Evolutionary conservation across 2,797 vertebrate species (phyloP).

Genomic region (Ceyx erithaca): DNA sequence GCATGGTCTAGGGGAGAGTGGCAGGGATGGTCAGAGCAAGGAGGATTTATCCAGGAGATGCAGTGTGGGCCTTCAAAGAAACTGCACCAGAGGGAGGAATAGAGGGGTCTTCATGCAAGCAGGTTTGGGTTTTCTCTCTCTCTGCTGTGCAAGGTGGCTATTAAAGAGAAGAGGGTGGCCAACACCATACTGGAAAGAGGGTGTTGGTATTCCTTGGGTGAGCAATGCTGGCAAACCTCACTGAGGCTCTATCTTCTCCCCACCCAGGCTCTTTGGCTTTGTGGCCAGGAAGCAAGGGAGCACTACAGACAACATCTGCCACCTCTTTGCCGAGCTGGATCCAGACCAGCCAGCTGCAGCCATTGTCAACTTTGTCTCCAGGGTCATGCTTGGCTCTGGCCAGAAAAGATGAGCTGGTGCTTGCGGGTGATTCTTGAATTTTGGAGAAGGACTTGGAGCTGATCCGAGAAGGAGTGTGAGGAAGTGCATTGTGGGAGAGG

Average conservation of each 20-base stretch:
- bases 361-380: conserved; percentile 97
- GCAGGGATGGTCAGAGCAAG: neutral
- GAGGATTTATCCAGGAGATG: neutral
- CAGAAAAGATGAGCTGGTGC: conserved; percentile 90
- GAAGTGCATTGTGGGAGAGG: conserved; percentile 88
- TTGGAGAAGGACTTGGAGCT: conserved; percentile 88
- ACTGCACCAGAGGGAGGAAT: neutral
- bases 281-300: conserved; percentile 98
- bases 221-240: neutral
- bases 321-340: conserved; percentile 96
- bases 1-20: neutral
- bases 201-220: neutral
- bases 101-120: neutral
- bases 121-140: neutral
- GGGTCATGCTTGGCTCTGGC: conserved; percentile 88
- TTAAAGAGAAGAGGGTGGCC: neutral
- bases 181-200: neutral
- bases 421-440: conserved; percentile 80
- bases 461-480: conserved; percentile 85
- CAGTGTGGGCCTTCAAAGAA: neutral
- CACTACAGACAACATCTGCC: conserved; percentile 97
- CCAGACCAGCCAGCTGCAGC: conserved; percentile 93
- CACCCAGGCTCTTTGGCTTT: conserved; percentile 92
- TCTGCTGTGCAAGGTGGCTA: neutral
- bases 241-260: neutral